A percentile compares a stretch with the other conserved stretches of the same genome.
Evolutionary conservation across 2,888 invertebrate species (phyloP).

Genomic region (Hesperia comma): DNA sequence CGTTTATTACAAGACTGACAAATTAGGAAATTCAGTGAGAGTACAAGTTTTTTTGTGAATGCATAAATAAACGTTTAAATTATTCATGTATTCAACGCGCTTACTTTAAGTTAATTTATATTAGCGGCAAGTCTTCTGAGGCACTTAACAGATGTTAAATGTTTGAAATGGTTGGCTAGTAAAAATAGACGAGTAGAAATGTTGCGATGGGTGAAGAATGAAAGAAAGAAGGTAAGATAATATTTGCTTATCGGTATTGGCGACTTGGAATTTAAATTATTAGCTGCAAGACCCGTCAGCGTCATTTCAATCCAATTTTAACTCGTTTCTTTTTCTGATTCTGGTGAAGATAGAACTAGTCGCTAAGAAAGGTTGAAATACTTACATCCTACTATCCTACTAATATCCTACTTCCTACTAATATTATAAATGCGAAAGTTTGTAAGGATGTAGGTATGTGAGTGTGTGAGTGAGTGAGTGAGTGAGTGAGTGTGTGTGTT

Average conservation of each 20-base stretch:
- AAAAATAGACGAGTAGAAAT: constrained; percentile 1
- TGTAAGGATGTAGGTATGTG: too few species aligned
- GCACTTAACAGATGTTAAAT: constrained; percentile 26
- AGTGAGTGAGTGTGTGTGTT: too few species aligned
- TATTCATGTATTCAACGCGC: constrained; percentile 22
- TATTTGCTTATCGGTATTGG: background rate
- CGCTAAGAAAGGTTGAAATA: too few species aligned
- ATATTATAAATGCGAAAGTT: too few species aligned
- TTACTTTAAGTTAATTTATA: constrained; percentile 26
- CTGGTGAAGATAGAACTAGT: too few species aligned
- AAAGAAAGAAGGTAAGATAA: background rate
- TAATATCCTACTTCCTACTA: too few species aligned
- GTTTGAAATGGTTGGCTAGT: constrained; percentile 18
- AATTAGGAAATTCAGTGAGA: constrained; percentile 27
- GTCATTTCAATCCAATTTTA: too few species aligned
- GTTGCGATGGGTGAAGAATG: constrained; percentile 15
- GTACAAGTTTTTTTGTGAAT: constrained; percentile 17
- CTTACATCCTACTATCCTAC: too few species aligned
- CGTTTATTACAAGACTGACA: constrained; percentile 21
- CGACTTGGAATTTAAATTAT: too few species aligned
- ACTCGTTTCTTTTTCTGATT: too few species aligned
- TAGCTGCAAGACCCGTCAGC: too few species aligned
- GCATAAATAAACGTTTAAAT: constrained; percentile 28
- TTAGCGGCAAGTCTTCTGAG: constrained; percentile 25
- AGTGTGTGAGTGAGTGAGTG: too few species aligned